These are phyloP conservation scores for Halictus quadricinctus DNA, from an alignment of 2,888 invertebrate genomes.

Conservation along the genomic window DNA sequence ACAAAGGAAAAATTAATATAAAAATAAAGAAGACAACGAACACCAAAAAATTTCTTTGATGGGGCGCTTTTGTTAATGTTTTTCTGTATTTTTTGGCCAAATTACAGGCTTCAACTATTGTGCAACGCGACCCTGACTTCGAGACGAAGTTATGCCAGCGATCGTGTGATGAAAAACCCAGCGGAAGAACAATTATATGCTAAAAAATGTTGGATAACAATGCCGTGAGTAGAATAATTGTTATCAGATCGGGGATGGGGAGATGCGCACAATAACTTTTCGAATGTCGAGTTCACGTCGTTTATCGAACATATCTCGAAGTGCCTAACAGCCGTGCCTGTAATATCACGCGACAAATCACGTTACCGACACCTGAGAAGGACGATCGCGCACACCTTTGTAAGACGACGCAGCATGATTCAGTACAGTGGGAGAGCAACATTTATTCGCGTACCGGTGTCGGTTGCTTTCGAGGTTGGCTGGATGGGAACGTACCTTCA, in stretches of 20 bases:
- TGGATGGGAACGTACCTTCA: not conserved
- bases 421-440: not conserved
- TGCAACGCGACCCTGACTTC: not conserved
- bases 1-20: not conserved
- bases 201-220: not conserved
- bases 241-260: not conserved
- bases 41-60: not conserved
- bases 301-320: not conserved
- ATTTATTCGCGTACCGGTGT: not conserved
- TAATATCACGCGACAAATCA: constrained; percentile 17
- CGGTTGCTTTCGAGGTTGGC: not conserved
- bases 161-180: not conserved
- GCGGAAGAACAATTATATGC: not conserved
- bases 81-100: not conserved
- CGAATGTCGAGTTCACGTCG: not conserved
- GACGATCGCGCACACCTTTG: not conserved
- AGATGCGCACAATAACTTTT: not conserved
- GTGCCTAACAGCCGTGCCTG: not conserved
- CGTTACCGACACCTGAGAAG: constrained; percentile 16
- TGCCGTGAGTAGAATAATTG: not conserved
- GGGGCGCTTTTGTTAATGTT: not conserved
- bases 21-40: not conserved
- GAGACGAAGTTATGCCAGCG: not conserved
- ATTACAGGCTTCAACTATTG: not conserved
- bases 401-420: not conserved